Evolutionary conservation across 1,140 invertebrate species (phyloP), one percentile per base, ranked within the genome.

Genomic region (Propsilocerus akamusi): DNA sequence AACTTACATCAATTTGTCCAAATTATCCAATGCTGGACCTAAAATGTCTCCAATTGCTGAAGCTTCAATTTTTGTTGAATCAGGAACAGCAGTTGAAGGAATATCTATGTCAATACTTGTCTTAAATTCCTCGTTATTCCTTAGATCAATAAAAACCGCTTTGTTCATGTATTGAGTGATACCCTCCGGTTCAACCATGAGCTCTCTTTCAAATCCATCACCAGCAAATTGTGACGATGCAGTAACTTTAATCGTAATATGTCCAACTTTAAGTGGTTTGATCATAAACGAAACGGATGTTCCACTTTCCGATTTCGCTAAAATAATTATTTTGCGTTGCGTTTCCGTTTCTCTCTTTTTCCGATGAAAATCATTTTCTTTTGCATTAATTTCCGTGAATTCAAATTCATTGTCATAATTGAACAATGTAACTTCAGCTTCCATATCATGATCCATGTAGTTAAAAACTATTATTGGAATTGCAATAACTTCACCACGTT

Each of bases 281-380:
- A 93, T 83, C 69, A 90, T 77, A 60, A 93, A 93, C 0, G 81
- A 79, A 0, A 86, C 75, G n/a, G 78, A 75, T 10, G 69, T 66
- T 10, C 80, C 83, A 50, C 75, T 75, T 56, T 84, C 78, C 4
- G 81, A 70, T 51, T 74, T 68, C 1, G 91, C 73, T 4, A 68
- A 67, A 0, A 86, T 58, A 49, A 67, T 70, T 59, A 85, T 84
- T 12, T 69, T 72, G 10, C 75, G 66, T 54, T 73, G 78, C 6
- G 79, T 56, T 58, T 82, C 81, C 25, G 80, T 59, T 58, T 70
- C n/a, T n/a, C 74, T 78, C 47, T 49, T 52, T 62, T 64, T 58
- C 74, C 67, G 68, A 53, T 70, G 61, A 12, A 62, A 57, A 12
- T 71, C 63, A 52, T 72, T 59, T 46, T 75, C 55, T 53, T 72